Conservation (phyloP, 2,888 invertebrate genomes). For the Anarsia innoxiella region DNA sequence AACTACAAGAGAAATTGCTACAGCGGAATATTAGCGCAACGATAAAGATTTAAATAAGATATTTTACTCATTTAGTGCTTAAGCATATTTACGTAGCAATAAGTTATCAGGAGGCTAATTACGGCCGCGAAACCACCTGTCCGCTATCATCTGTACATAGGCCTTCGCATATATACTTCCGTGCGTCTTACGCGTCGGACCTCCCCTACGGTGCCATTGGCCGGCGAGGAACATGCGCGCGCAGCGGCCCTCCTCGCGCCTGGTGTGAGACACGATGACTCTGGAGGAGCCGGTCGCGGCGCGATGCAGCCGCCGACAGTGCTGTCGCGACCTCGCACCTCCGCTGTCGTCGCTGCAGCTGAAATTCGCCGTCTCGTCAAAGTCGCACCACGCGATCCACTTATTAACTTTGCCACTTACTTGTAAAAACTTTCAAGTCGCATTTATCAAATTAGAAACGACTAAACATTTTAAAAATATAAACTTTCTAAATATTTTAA, state of each 20-base stretch:
- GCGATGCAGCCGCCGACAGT: constrained; percentile 60
- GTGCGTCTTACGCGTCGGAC: constrained; percentile 70
- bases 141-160: constrained; percentile 74
- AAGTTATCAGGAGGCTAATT: constrained; percentile 73
- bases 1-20: too few relatives aligned
- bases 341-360: constrained; percentile 32
- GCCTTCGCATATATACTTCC: constrained; percentile 75
- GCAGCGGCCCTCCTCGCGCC: constrained; percentile 66
- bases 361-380: constrained; percentile 5
- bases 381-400: constrained; percentile 18
- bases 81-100: constrained; percentile 69
- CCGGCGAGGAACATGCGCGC: constrained; percentile 55
- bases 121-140: constrained; percentile 73
- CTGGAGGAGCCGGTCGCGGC: constrained; percentile 59
- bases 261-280: constrained; percentile 55
- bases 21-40: too few relatives aligned
- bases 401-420: too few relatives aligned
- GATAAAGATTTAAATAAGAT: constrained; percentile 32
- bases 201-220: constrained; percentile 66
- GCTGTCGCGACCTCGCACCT: constrained; percentile 53
- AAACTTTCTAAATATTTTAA: neutral
- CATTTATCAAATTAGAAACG: too few relatives aligned
- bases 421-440: constrained; percentile 8
- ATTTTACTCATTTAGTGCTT: constrained; percentile 64
- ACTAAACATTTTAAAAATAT: too few relatives aligned